Evolutionary conservation across 2,888 invertebrate species (phyloP), one percentile per base, ranked within the genome.

Genomic region (Catocala nupta): DNA sequence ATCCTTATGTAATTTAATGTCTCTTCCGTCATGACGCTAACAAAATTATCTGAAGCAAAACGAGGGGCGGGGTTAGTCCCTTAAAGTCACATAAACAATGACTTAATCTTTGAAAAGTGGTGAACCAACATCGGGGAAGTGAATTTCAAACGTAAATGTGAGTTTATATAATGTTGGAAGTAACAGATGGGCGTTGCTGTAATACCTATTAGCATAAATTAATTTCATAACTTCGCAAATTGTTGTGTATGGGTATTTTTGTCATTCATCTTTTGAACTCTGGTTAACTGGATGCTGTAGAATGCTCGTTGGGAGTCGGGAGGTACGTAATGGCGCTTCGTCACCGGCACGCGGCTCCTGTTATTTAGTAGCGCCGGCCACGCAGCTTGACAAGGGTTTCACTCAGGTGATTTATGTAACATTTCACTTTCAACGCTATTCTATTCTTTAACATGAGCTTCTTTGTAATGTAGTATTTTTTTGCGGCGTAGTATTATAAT

Each of bases 341-440:
- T 84, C 85, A 81, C 80, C 80, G 70, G 77, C 89, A 86, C 76
- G 78, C 82, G 83, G 83, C 82, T 80, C 80, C 74, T 82, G 85
- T 88, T 90, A 91, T 90, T 90, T 90, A 90, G 86, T 80, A 81
- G 82, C 80, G 75, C 63, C 71, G 66, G 71, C 77, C 73, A 77
- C 67, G 70, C 64, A 73, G 71, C 60, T 78, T 88, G 91, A 92
- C 92, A 86, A 85, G 92, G 92, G 92, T 91, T 81, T 69, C 79
- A 75, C 82, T 71, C 81, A 81, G 82, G 87, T 91, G 92, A 93
- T 92, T 93, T 92, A 93, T 92, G 89, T 86, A 75, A 86, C 85
- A 79, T 88, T 90, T 89, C 83, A 91, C 86, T 91, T 88, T 86
- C 84, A 77, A 84, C 84, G 81, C 75, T 81, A 81, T 87, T 87